Conservation (phyloP, 37 sponge, comb jelly and placozoan genomes). For the Hexactinellida sp. region DNA sequence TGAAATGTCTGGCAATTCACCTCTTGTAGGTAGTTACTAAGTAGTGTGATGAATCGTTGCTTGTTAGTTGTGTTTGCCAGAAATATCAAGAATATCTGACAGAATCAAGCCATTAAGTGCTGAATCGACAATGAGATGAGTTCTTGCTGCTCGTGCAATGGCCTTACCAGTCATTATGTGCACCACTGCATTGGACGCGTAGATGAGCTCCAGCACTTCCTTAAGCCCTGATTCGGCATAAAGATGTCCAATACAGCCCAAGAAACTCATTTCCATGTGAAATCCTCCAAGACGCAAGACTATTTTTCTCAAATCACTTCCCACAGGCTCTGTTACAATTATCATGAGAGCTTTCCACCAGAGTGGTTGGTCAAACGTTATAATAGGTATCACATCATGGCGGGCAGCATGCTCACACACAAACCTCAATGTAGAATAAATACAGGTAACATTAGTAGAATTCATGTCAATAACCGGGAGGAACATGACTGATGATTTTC, state of each 20-base stretch:
- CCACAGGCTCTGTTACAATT: constrained; percentile 24
- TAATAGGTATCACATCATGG: constrained; percentile 27
- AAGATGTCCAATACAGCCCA: background rate
- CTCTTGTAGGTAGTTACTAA: background rate
- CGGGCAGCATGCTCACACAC: constrained; percentile 27
- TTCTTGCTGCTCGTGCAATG: background rate
- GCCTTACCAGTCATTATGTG: background rate
- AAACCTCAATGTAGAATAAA: constrained; percentile 31
- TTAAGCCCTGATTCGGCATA: background rate
- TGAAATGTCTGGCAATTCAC: background rate
- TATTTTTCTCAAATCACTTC: constrained; percentile 27
- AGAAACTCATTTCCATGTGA: constrained; percentile 21
- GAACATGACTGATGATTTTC: constrained; percentile 30
- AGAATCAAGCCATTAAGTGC: too few relatives aligned
- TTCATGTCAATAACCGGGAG: constrained; percentile 29
- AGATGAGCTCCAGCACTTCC: background rate
- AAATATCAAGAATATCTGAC: too few relatives aligned
- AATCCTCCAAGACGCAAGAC: constrained; percentile 27
- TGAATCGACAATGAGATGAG: background rate
- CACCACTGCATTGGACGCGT: background rate
- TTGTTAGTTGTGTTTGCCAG: background rate
- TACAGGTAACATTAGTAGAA: constrained; percentile 26
- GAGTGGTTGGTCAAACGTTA: constrained; percentile 34
- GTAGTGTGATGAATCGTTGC: background rate
- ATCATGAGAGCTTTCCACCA: constrained; percentile 39